These are phyloP conservation scores for Coryphaenoides rupestris DNA, from an alignment of 2,113 vertebrate species.

Conservation along the genomic window DNA sequence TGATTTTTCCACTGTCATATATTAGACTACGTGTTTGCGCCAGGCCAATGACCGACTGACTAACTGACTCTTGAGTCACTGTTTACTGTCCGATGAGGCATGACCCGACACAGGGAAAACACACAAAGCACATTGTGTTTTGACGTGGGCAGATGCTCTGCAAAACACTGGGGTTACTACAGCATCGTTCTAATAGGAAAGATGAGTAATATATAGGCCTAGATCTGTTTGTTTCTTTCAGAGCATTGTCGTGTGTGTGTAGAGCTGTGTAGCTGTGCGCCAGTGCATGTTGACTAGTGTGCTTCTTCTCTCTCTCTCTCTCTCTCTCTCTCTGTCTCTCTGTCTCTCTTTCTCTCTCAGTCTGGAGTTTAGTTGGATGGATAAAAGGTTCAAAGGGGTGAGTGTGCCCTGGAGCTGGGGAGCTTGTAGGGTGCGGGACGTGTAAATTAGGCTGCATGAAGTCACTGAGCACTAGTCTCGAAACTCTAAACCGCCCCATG, in stretches of 20 bases:
- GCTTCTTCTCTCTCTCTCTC: neutral
- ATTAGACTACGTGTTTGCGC: slow-evolving; percentile 68
- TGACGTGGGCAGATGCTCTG: slow-evolving; percentile 30
- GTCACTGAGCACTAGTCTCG: slow-evolving; percentile 13
- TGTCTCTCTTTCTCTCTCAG: too few relatives aligned
- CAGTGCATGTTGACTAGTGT: neutral
- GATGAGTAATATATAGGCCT: too few relatives aligned
- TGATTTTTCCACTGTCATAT: slow-evolving; percentile 75
- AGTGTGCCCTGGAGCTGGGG: slow-evolving; percentile 10
- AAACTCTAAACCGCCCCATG: slow-evolving; percentile 28
- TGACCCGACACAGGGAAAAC: slow-evolving; percentile 38
- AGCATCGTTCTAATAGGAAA: too few relatives aligned
- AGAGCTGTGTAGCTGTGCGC: slow-evolving; percentile 5
- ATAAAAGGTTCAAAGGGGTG: slow-evolving; percentile 10
- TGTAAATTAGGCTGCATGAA: slow-evolving; percentile 11
- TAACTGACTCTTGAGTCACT: slow-evolving; percentile 61
- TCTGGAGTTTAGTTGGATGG: neutral
- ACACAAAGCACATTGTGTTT: slow-evolving; percentile 19
- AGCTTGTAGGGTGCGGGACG: slow-evolving; percentile 8
- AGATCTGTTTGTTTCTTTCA: too few relatives aligned
- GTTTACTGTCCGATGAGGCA: slow-evolving; percentile 46
- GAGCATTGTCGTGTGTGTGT: too few relatives aligned
- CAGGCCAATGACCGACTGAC: too few relatives aligned
- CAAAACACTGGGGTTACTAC: too few relatives aligned
- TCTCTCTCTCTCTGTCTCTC: neutral